phyloP scores from a whole-genome alignment of 92 coral and sea anemone genomes.

The Blastomussa wellsi region DNA sequence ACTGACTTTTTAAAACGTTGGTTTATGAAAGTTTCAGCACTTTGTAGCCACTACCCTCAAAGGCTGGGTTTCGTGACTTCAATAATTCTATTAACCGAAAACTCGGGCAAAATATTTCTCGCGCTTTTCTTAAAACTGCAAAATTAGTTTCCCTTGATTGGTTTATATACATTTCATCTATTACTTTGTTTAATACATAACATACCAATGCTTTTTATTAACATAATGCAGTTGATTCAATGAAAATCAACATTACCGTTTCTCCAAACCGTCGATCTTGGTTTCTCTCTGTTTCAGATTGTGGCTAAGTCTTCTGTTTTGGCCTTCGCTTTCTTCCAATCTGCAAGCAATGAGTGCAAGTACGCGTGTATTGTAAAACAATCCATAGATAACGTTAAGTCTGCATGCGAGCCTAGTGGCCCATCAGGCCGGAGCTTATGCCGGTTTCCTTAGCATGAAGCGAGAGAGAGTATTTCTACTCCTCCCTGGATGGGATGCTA shows the following conservation, averaged over 20 bases:
- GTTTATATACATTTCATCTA: not conserved
- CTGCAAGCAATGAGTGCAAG: constrained; percentile 21
- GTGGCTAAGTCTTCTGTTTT: constrained; percentile 51
- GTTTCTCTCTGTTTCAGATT: constrained; percentile 65
- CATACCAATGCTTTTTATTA: not conserved
- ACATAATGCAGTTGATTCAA: not conserved
- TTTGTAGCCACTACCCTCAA: no score
- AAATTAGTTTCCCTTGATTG: not conserved
- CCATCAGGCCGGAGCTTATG: no score
- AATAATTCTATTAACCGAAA: no score
- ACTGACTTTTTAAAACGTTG: no score
- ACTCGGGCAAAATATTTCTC: not conserved
- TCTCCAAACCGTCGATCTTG: constrained; percentile 70
- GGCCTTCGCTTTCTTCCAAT: constrained; percentile 73
- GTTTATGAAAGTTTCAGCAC: no score
- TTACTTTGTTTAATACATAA: not conserved
- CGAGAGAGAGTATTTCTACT: no score
- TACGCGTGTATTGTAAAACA: no score
- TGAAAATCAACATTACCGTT: constrained; percentile 50
- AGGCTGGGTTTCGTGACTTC: no score
- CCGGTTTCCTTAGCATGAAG: no score
- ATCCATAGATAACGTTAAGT: no score
- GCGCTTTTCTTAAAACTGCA: not conserved
- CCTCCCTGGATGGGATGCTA: no score
- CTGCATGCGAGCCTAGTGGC: no score